phyloP scores from a whole-genome alignment of 2,888 invertebrate genomes.

The Acleris sparsana region DNA sequence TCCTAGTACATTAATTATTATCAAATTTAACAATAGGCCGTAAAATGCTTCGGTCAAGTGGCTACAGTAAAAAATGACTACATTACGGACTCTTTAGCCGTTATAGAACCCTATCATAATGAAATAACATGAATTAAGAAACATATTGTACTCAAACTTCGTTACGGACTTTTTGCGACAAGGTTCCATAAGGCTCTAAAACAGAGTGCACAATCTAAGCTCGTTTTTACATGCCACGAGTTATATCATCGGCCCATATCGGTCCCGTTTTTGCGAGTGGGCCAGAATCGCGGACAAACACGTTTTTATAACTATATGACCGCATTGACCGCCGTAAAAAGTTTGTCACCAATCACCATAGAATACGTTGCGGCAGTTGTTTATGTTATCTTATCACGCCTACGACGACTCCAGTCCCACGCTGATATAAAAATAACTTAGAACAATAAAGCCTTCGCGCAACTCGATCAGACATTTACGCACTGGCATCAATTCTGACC shows the following conservation, averaged over 20 bases:
- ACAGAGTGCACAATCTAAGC: no score
- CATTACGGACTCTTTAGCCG: no score
- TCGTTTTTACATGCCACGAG: no score
- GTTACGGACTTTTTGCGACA: no score
- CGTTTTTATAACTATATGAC: constrained; percentile 33
- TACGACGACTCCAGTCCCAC: not conserved
- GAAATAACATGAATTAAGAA: no score
- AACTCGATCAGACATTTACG: not conserved
- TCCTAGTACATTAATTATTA: not conserved
- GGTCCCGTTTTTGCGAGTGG: constrained; percentile 37
- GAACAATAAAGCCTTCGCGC: not conserved
- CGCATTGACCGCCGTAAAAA: constrained; percentile 32
- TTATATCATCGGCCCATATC: constrained; percentile 55
- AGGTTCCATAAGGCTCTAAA: no score
- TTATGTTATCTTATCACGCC: not conserved
- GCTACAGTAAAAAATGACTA: no score
- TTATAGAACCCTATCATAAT: no score
- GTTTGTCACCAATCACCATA: constrained; percentile 20
- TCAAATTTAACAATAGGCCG: constrained; percentile 15
- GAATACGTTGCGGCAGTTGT: constrained; percentile 4
- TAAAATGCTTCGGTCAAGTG: constrained; percentile 4
- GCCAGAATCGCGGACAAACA: constrained; percentile 21
- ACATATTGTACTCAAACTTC: no score
- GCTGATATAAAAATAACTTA: not conserved
- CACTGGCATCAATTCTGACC: no score